A percentile compares a stretch with the other conserved stretches of the same genome.
Conservation (phyloP, 2,797 vertebrate species). For the Enteromius afrohamiltoni region DNA sequence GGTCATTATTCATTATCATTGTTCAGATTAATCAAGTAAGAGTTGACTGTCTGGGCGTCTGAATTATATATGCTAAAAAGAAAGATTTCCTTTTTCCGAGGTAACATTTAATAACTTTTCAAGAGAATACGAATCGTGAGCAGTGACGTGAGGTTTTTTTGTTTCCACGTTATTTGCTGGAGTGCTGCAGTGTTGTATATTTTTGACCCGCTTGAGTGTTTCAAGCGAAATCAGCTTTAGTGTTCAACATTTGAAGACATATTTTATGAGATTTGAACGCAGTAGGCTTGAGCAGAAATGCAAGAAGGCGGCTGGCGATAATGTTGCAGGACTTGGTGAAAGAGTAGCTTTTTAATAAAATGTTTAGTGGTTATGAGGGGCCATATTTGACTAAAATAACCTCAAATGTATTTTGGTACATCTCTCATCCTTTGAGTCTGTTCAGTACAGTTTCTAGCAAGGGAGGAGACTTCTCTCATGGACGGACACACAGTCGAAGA, state of each 20-base stretch:
- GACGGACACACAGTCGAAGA: not conserved
- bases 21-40: slow-evolving; percentile 53
- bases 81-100: slow-evolving; percentile 25
- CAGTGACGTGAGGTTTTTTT: not conserved
- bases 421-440: not conserved
- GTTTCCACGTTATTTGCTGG: not conserved
- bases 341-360: not conserved
- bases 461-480: not conserved
- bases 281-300: slow-evolving; percentile 1
- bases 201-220: not conserved
- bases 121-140: not conserved
- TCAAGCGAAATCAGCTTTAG: slow-evolving; percentile 17
- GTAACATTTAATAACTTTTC: slow-evolving; percentile 21
- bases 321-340: slow-evolving; percentile 1
- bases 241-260: not conserved
- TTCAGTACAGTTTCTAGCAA: not conserved
- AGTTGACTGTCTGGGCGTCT: slow-evolving; percentile 31
- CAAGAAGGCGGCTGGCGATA: not conserved
- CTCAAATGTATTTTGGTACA: not conserved
- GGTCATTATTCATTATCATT: slow-evolving; percentile 40
- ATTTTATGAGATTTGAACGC: slow-evolving; percentile 2
- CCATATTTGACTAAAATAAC: not conserved
- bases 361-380: not conserved
- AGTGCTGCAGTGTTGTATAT: not conserved
- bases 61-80: slow-evolving; percentile 30